Percentiles rank a stretch among this genome's conserved stretches.
Conservation (phyloP, 2,113 vertebrate genomes). For the Ariopsis seemanni region DNA sequence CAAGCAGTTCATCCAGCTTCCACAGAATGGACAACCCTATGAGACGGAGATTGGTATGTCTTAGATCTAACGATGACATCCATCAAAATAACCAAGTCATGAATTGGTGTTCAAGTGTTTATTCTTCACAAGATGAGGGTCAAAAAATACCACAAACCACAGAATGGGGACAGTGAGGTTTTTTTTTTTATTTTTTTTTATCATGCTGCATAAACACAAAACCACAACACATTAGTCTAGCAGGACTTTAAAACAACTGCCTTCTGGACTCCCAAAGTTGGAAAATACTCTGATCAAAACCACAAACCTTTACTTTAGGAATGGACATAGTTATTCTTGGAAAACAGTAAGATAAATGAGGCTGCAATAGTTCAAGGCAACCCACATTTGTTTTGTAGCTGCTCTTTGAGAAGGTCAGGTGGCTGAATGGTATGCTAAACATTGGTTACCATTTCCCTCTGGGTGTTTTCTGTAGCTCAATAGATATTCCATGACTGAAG, state of each 20-base stretch:
- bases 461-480: background rate
- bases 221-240: conserved; percentile 19
- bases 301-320: conserved; percentile 11
- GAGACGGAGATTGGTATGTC: conserved; percentile 85
- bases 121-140: background rate
- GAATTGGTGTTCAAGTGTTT: conserved; percentile 7
- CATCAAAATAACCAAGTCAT: background rate
- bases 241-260: background rate
- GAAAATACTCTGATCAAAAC: conserved; percentile 22
- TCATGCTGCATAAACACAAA: background rate
- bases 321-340: conserved; percentile 2
- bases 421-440: background rate
- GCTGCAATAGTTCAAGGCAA: background rate
- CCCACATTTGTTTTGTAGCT: background rate
- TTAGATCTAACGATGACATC: background rate
- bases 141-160: conserved; percentile 30
- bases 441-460: conserved; percentile 29
- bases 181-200: conserved; percentile 3
- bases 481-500: conserved; percentile 41
- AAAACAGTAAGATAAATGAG: background rate
- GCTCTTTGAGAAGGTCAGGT: conserved; percentile 31
- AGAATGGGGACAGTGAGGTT: background rate
- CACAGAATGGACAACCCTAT: conserved; percentile 79
- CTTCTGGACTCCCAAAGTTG: conserved; percentile 13
- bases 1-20: conserved; percentile 89